These are phyloP conservation scores for Drosophila infuscata DNA, from an alignment of 2,888 invertebrate species.

Conservation along the genomic window DNA sequence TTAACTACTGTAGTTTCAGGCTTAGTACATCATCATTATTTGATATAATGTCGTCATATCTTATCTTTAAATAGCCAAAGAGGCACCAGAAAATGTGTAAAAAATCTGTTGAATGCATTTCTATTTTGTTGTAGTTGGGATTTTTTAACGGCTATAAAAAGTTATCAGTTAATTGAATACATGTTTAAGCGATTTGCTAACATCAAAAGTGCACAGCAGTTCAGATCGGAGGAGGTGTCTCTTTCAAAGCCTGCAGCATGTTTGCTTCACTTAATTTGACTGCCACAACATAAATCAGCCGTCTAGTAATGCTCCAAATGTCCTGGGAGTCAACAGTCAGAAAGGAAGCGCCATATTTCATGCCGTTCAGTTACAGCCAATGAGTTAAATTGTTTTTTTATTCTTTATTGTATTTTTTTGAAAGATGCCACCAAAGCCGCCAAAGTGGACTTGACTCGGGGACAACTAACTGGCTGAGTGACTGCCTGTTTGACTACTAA, in stretches of 20 bases:
- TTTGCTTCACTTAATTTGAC: slow-evolving; percentile 7
- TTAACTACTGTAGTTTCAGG: no score
- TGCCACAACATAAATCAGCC: slow-evolving; percentile 4
- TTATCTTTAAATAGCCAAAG: no score
- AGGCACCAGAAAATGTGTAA: background rate
- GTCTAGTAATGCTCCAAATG: background rate
- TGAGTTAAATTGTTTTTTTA: slow-evolving; percentile 11
- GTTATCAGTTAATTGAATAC: background rate
- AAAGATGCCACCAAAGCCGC: slow-evolving; percentile 15
- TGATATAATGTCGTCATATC: no score
- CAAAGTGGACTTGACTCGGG: slow-evolving; percentile 8
- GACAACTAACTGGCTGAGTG: slow-evolving; percentile 1
- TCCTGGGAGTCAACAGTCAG: slow-evolving; percentile 7
- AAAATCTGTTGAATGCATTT: background rate
- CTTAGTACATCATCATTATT: no score
- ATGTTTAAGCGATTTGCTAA: background rate
- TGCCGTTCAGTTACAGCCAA: slow-evolving; percentile 12
- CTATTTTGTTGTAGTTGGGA: background rate
- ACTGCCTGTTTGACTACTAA: slow-evolving; percentile 27
- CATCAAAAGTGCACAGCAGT: background rate
- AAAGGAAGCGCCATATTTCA: slow-evolving; percentile 2
- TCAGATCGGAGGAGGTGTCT: background rate
- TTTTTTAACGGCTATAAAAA: background rate
- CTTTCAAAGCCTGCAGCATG: background rate
- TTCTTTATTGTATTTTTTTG: background rate